These are phyloP conservation scores for Agonopterix heracliana DNA, from an alignment of 2,888 invertebrate genomes.

Conservation along the genomic window DNA sequence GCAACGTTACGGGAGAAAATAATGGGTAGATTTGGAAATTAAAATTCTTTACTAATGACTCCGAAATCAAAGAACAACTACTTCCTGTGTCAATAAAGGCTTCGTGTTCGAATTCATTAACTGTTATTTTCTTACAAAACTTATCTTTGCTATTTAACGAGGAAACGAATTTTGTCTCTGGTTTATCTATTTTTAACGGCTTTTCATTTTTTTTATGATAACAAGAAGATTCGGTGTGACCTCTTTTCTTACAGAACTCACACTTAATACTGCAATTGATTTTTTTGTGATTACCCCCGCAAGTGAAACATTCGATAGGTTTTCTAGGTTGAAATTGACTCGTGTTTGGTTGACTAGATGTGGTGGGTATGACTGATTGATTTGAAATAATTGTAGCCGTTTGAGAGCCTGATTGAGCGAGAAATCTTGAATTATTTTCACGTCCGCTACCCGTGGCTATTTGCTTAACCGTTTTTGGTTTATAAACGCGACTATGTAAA, in stretches of 20 bases:
- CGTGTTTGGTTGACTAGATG: neutral
- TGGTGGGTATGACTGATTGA: neutral
- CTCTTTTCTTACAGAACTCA: neutral
- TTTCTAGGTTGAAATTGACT: neutral
- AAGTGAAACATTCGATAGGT: neutral
- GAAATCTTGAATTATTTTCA: neutral
- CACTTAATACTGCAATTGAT: neutral
- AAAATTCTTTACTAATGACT: neutral
- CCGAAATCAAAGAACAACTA: slow-evolving; percentile 9
- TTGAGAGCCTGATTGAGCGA: neutral
- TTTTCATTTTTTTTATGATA: neutral
- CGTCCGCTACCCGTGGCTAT: neutral
- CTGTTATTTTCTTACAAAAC: neutral
- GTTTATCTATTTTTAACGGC: neutral
- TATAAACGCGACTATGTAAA: too few relatives aligned
- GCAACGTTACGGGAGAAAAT: neutral
- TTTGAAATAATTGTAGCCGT: neutral
- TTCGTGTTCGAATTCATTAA: neutral
- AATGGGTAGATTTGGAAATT: neutral
- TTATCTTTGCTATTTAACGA: neutral
- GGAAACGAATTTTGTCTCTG: neutral
- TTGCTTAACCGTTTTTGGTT: neutral
- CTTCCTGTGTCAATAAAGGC: slow-evolving; percentile 10
- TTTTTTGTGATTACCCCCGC: slow-evolving; percentile 2
- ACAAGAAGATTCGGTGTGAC: neutral